Percentiles rank a stretch among this genome's conserved stretches.
These are phyloP conservation scores for Lepidocyrtoides sp. DNA, from an alignment of 2,888 invertebrate species.

Conservation along the genomic window DNA sequence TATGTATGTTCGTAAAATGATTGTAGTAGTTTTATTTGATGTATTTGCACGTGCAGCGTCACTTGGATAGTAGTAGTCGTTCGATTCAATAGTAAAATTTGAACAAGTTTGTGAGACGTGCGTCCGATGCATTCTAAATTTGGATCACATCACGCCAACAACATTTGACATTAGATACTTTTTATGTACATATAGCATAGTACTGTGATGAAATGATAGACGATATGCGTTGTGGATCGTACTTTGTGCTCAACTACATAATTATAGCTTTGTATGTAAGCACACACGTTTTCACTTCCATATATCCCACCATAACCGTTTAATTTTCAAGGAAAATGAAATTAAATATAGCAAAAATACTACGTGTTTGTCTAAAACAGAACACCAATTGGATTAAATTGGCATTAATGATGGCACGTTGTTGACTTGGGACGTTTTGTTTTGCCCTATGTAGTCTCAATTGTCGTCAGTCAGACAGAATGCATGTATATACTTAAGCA, in stretches of 20 bases:
- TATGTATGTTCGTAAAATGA: too few relatives aligned
- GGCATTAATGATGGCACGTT: slow-evolving; percentile 11
- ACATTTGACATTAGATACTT: too few relatives aligned
- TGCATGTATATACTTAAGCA: background rate
- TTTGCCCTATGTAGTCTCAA: background rate
- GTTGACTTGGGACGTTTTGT: background rate
- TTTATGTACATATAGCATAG: too few relatives aligned
- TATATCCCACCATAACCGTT: too few relatives aligned
- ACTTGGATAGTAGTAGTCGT: background rate
- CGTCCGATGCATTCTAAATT: background rate
- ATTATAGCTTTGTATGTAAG: too few relatives aligned
- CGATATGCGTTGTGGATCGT: too few relatives aligned
- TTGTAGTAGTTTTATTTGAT: too few relatives aligned
- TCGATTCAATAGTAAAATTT: background rate
- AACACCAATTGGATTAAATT: slow-evolving; percentile 42
- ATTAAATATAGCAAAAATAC: background rate
- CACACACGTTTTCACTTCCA: too few relatives aligned
- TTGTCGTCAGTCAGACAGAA: background rate
- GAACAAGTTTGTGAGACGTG: background rate
- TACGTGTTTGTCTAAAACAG: background rate
- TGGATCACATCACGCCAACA: background rate
- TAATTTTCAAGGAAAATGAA: background rate
- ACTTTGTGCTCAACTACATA: too few relatives aligned
- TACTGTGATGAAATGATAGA: too few relatives aligned
- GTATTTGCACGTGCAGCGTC: background rate